phyloP scores from a whole-genome alignment of 1,140 invertebrate species.

The Callitettix versicolor region DNA sequence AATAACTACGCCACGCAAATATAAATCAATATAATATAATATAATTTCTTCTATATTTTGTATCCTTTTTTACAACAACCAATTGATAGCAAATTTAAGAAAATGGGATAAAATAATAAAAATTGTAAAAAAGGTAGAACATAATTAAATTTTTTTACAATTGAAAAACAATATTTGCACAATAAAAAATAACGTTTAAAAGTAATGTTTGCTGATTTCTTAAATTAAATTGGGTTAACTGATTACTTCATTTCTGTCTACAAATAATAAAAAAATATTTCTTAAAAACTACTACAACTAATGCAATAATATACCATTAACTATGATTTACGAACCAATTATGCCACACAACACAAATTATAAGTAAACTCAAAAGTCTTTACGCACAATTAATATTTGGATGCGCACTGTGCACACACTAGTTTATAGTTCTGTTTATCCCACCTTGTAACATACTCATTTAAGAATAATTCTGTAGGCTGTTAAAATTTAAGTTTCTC shows the following conservation, averaged over 20 bases:
- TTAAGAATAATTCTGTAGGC: not conserved
- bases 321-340: constrained; percentile 8
- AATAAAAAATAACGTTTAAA: not conserved
- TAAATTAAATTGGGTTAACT: not conserved
- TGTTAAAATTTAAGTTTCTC: constrained; percentile 1
- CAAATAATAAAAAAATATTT: constrained; percentile 14
- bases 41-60: not conserved
- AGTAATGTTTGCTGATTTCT: not conserved
- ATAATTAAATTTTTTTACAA: constrained; percentile 1
- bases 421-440: not conserved
- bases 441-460: not conserved
- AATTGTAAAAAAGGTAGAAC: constrained; percentile 4
- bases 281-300: constrained; percentile 11
- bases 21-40: not conserved
- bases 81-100: constrained; percentile 1
- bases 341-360: constrained; percentile 10
- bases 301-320: constrained; percentile 9
- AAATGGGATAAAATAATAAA: constrained; percentile 4
- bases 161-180: constrained; percentile 8
- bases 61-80: too few species aligned
- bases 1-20: not conserved
- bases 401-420: not conserved
- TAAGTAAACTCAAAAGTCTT: constrained; percentile 7
- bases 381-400: not conserved
- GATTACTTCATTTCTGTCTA: constrained; percentile 3